phyloP scores from a whole-genome alignment of 2,888 invertebrate species.

The Carcina quercana region DNA sequence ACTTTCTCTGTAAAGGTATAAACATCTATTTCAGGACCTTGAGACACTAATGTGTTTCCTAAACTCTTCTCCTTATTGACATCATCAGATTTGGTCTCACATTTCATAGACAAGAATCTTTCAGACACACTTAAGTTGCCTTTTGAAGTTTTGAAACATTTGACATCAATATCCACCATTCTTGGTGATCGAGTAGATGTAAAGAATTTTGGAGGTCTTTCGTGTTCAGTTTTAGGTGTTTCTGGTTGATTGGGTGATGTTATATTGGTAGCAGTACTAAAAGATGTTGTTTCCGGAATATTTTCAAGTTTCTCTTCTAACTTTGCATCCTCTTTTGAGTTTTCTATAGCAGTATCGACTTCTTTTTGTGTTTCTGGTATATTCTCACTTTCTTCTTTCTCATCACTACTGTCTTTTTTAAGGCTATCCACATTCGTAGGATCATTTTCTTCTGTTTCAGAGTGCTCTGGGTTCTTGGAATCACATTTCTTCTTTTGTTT shows the following conservation, averaged over 20 bases:
- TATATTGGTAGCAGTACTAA: slow-evolving; percentile 12
- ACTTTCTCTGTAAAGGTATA: slow-evolving; percentile 68
- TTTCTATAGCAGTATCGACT: slow-evolving; percentile 11
- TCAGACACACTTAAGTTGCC: slow-evolving; percentile 63
- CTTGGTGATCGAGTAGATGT: slow-evolving; percentile 59
- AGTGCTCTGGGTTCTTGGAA: slow-evolving; percentile 19
- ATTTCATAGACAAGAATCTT: slow-evolving; percentile 57
- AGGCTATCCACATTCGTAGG: slow-evolving; percentile 11
- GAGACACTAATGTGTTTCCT: slow-evolving; percentile 47
- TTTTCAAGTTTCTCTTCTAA: slow-evolving; percentile 15
- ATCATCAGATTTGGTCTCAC: slow-evolving; percentile 51
- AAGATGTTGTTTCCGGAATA: neutral
- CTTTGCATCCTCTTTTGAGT: slow-evolving; percentile 17
- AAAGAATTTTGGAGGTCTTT: slow-evolving; percentile 64
- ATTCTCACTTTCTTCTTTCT: slow-evolving; percentile 10
- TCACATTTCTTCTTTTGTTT: slow-evolving; percentile 39
- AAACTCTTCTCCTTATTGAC: slow-evolving; percentile 42
- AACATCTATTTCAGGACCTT: slow-evolving; percentile 62
- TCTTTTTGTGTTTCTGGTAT: slow-evolving; percentile 13
- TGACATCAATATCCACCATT: slow-evolving; percentile 62
- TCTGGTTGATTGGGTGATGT: slow-evolving; percentile 27
- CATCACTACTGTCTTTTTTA: slow-evolving; percentile 16
- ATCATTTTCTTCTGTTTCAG: slow-evolving; percentile 19
- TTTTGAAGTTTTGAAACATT: slow-evolving; percentile 62
- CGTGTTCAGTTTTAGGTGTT: slow-evolving; percentile 49